These are phyloP conservation scores for Xylota sylvarum DNA, from an alignment of 2,888 invertebrate species.

Conservation along the genomic window DNA sequence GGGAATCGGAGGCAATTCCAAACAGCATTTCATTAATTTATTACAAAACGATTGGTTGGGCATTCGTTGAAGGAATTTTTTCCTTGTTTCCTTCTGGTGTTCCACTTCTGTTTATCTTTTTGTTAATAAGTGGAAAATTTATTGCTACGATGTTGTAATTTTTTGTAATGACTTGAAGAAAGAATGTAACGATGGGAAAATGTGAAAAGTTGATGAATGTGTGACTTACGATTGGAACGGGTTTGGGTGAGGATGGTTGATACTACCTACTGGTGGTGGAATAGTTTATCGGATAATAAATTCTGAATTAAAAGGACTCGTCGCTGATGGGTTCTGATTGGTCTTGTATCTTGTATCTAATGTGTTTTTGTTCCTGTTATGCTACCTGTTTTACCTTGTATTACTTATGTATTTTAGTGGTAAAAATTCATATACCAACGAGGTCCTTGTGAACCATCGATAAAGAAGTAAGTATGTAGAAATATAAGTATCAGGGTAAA, in stretches of 20 bases:
- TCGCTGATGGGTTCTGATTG: too few species aligned
- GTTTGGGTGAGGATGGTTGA: slow-evolving; percentile 28
- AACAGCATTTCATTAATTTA: slow-evolving; percentile 71
- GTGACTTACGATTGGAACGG: slow-evolving; percentile 3
- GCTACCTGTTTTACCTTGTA: too few species aligned
- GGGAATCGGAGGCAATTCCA: slow-evolving; percentile 22
- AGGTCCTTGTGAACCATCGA: too few species aligned
- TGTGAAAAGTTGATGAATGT: slow-evolving; percentile 43
- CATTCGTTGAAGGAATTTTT: slow-evolving; percentile 48
- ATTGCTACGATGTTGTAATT: slow-evolving; percentile 69
- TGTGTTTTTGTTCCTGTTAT: too few species aligned
- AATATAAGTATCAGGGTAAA: too few species aligned
- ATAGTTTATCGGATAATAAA: too few species aligned
- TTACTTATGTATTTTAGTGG: too few species aligned
- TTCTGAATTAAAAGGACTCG: neutral
- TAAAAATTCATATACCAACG: too few species aligned
- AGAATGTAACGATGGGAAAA: slow-evolving; percentile 62
- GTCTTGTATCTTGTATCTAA: too few species aligned
- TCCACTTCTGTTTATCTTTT: slow-evolving; percentile 48
- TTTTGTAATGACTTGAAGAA: slow-evolving; percentile 53
- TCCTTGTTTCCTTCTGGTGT: slow-evolving; percentile 45
- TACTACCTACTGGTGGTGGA: neutral
- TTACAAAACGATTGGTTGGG: slow-evolving; percentile 72
- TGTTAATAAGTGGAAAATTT: slow-evolving; percentile 75
- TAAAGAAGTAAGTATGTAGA: too few species aligned